Evolutionary conservation across 2,113 vertebrate genomes (phyloP), one percentile per base, ranked within the genome.

Genomic region (Sitta europaea): DNA sequence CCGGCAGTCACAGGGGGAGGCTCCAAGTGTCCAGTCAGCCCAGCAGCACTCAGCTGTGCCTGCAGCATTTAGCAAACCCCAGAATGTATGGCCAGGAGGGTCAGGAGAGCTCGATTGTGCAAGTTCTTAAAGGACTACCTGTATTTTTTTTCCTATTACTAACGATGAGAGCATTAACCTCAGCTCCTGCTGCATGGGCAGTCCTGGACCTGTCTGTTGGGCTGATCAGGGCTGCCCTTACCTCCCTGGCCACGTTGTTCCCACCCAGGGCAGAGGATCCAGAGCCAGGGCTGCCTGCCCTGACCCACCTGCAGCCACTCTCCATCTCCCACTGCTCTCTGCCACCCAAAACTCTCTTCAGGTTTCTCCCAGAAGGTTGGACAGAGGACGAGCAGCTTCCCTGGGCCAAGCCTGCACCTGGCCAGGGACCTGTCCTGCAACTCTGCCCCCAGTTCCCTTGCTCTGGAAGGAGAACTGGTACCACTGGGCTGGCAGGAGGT

Each of bases 11-110:
- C 53, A 50, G 81, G 57, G 58, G 62, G 54, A 92, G 48, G 82
- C 72, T 94, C 66, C 27, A 15, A 73, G 12, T 8, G 66, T 24
- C 47, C 3, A 3, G 57, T 12, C 36, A 87, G 38, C 76, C 63
- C 54, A 81, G 89, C 27, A 83, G 63, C 65, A 43, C 86, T 58
- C 38, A 9, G 4, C 48, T 12, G 35, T 35, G 62, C 33, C 81
- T 59, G 6, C 58, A 82, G 74, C 74, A 27, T 53, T 62, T 1
- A 70, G 74, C 28, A 10, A 88, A 9, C 38, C 55, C 11, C 25
- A 61, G 83, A 90, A 73, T 48, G 63, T 5, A 21, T 43, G 53
- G 63, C 91, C 91, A 91, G 82, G 86, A 71, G 71, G 59, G 74
- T 33, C 71, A 74, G 42, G 58, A 66, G 67, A 72, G 47, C 38